These are phyloP conservation scores for Chauna torquata DNA, from an alignment of 2,113 vertebrate species.

Conservation along the genomic window DNA sequence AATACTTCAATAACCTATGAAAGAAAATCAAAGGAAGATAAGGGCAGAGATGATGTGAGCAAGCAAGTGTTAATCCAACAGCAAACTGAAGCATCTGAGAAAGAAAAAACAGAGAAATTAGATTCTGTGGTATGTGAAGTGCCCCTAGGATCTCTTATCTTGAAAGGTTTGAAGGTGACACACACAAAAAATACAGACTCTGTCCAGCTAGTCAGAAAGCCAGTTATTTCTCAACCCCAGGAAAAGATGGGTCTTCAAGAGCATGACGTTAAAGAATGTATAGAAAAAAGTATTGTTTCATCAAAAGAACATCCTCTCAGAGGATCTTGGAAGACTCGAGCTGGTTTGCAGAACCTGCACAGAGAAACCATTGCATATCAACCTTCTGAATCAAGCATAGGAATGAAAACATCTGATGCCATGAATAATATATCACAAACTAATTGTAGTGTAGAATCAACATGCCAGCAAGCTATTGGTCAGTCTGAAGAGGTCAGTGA, in stretches of 20 bases:
- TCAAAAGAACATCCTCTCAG: constrained; percentile 6
- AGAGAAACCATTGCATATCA: neutral
- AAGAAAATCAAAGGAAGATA: constrained; percentile 14
- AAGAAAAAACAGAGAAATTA: constrained; percentile 39
- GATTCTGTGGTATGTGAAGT: neutral
- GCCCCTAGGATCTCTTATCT: neutral
- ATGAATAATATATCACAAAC: neutral
- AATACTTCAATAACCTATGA: neutral
- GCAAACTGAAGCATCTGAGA: neutral
- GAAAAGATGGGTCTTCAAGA: neutral
- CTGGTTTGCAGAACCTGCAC: neutral
- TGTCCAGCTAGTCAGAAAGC: neutral
- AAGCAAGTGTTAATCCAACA: constrained; percentile 1
- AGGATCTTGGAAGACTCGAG: neutral
- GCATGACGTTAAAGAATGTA: constrained; percentile 31
- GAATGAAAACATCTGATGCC: neutral
- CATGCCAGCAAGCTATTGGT: neutral
- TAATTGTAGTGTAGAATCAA: neutral
- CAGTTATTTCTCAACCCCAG: neutral
- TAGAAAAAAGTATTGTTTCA: constrained; percentile 25
- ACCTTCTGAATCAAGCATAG: neutral
- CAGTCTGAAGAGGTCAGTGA: constrained; percentile 44
- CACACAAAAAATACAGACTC: constrained; percentile 44
- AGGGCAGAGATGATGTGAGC: constrained; percentile 13
- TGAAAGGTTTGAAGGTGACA: constrained; percentile 41